Base-by-base conservation (phyloP, 2,888 invertebrate genomes). In the Agonopterix alstromeriana region DNA sequence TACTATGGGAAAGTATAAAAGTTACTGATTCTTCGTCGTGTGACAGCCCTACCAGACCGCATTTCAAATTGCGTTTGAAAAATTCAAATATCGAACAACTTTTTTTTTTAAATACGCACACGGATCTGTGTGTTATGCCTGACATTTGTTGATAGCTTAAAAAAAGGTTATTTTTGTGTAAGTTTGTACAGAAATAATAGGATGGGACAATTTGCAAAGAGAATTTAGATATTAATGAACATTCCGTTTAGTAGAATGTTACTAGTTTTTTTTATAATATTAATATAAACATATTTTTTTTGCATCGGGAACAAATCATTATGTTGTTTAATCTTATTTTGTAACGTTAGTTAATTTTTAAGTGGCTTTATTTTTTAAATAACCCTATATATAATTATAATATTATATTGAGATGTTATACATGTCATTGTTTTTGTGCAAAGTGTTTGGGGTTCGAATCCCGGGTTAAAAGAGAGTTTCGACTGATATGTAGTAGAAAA, bases 191-290 rank as follows among this genome's bases (percentile, higher is more conserved):
- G 83, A 82, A 78, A 66, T 70, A 70, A 82, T 87, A 88, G 87
- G 87, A 87, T 83, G 88, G 88, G 88, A 88, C 88, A 83, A 78
- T 82, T 87, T 88, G 88, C 88, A 88, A 88, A 88, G 83, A 88
- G 82, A 85, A 87, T 79, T 82, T 88, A 88, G 87, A 74, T 88
- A 80, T 81, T 84, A 85, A 80, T 68, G 53, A 79, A 87, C 88
- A 88, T 88, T 88, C 88, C 88, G 87, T 67, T 86, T 88, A 88
- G 27, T 27, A 27, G 88, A 87, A 88, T 88, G 88, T 88, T 88
- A 87, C 70, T 83, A 84, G 82, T 77, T 84, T 82, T 83, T 81
- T 81, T 77, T 65, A 67, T 70, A 62, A 67, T 65, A 56, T 71
- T 70, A 74, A 73, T 68, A 72, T 68, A 70, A 67, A 73, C 68